A percentile compares a stretch with the other conserved stretches of the same genome.
These are phyloP conservation scores for Trogon melanurus DNA, from an alignment of 2,113 vertebrate species.

Conservation along the genomic window DNA sequence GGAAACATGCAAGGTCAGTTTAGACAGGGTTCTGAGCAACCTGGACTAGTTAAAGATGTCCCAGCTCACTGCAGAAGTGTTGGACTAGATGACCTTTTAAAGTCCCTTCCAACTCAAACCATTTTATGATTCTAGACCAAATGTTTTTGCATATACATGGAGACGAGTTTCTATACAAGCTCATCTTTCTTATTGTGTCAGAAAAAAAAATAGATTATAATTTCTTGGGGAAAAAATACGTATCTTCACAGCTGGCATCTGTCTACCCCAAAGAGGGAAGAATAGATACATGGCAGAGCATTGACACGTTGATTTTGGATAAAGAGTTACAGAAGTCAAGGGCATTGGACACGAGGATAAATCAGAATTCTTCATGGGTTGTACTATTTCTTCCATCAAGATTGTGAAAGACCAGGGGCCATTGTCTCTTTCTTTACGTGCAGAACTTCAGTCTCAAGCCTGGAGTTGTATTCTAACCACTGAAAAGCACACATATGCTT, in stretches of 20 bases:
- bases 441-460: not conserved
- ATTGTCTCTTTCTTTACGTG: not conserved
- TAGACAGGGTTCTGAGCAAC: too few species aligned
- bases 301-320: not conserved
- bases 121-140: not conserved
- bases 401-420: not conserved
- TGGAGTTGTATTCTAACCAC: not conserved
- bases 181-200: constrained; percentile 32
- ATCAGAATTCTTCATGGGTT: not conserved
- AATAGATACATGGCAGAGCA: fast-evolving
- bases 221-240: not conserved
- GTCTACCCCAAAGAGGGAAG: not conserved
- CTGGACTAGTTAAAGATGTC: too few species aligned
- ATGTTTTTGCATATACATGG: not conserved
- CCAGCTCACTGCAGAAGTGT: too few species aligned
- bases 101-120: too few species aligned
- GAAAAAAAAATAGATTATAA: not conserved
- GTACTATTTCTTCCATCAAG: not conserved
- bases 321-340: not conserved
- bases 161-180: not conserved
- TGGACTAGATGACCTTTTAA: too few species aligned
- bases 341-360: not conserved
- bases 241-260: not conserved
- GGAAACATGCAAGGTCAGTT: too few species aligned
- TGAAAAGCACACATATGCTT: not conserved